Evolutionary conservation across 2,113 vertebrate species (phyloP).

Genomic region (Nematolebias whitei): DNA sequence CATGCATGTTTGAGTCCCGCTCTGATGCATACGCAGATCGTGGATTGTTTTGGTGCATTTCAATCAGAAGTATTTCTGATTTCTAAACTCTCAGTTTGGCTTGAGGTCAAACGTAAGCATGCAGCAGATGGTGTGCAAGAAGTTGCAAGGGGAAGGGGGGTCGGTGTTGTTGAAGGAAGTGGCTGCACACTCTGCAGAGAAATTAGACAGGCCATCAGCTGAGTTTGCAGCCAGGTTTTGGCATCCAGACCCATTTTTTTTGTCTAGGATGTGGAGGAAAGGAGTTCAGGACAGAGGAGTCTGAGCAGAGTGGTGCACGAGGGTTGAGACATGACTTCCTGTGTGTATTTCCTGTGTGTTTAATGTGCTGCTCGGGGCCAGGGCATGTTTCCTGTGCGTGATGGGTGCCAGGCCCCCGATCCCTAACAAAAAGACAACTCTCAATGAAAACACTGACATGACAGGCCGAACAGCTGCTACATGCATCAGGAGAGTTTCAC

Average conservation of each 20-base stretch:
- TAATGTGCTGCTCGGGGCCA: slow-evolving; percentile 71
- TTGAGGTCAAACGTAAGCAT: background rate
- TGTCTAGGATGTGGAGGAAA: slow-evolving; percentile 35
- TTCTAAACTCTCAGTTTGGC: background rate
- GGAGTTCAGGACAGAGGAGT: slow-evolving; percentile 58
- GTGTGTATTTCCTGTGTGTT: slow-evolving; percentile 75
- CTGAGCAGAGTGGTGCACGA: slow-evolving; percentile 32
- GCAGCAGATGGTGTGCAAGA: slow-evolving; percentile 9
- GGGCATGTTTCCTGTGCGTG: slow-evolving; percentile 79
- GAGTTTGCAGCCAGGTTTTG: slow-evolving; percentile 40
- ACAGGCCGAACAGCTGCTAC: slow-evolving; percentile 46
- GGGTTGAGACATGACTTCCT: slow-evolving; percentile 68
- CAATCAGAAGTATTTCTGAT: background rate
- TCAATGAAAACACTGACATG: slow-evolving; percentile 20
- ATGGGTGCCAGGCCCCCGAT: slow-evolving; percentile 75
- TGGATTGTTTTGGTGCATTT: background rate
- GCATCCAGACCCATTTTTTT: slow-evolving; percentile 32
- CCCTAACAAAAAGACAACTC: slow-evolving; percentile 51
- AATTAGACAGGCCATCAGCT: slow-evolving; percentile 63
- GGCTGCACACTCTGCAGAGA: slow-evolving; percentile 39
- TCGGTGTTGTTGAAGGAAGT: slow-evolving; percentile 9
- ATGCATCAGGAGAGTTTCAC: slow-evolving; percentile 57
- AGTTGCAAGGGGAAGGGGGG: slow-evolving; percentile 9
- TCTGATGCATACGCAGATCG: background rate
- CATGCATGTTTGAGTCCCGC: background rate